Conservation (phyloP, 2,888 invertebrate genomes). For the Nephrotoma appendiculata region DNA sequence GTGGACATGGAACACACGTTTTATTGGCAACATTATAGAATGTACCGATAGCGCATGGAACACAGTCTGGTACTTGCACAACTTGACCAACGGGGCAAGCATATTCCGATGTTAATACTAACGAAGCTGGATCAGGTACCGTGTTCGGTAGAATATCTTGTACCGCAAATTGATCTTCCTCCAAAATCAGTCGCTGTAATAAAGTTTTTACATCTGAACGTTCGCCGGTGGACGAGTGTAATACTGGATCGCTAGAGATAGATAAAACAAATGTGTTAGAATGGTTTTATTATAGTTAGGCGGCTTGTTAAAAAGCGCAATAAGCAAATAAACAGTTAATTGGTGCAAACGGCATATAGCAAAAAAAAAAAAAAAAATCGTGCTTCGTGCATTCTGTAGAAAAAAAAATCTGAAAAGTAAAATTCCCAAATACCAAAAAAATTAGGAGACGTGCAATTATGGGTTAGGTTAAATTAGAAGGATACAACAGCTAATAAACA, state of each 20-base stretch:
- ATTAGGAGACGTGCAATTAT: constrained; percentile 11
- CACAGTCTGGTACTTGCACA: constrained; percentile 85
- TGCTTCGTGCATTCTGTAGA: neutral
- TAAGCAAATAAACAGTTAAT: neutral
- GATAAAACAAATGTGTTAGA: neutral
- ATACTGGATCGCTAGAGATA: constrained; percentile 65
- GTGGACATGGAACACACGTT: constrained; percentile 68
- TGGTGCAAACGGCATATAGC: neutral
- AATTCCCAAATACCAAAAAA: neutral
- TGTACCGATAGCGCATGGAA: constrained; percentile 84
- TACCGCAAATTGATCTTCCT: constrained; percentile 89
- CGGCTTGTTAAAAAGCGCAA: neutral
- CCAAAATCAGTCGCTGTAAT: constrained; percentile 77
- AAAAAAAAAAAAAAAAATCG: neutral
- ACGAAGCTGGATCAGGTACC: constrained; percentile 80
- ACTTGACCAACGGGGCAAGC: constrained; percentile 90
- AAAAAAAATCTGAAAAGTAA: neutral
- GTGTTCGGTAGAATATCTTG: constrained; percentile 87
- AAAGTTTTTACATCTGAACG: constrained; percentile 69
- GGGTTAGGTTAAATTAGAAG: constrained; percentile 11
- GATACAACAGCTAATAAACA: constrained; percentile 29
- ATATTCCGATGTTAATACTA: constrained; percentile 77
- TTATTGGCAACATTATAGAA: constrained; percentile 64
- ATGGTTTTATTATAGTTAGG: neutral
- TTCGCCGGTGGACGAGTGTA: constrained; percentile 75